Evolutionary conservation across 2,888 invertebrate genomes (phyloP).

Genomic region (Synanthedon myopaeformis): DNA sequence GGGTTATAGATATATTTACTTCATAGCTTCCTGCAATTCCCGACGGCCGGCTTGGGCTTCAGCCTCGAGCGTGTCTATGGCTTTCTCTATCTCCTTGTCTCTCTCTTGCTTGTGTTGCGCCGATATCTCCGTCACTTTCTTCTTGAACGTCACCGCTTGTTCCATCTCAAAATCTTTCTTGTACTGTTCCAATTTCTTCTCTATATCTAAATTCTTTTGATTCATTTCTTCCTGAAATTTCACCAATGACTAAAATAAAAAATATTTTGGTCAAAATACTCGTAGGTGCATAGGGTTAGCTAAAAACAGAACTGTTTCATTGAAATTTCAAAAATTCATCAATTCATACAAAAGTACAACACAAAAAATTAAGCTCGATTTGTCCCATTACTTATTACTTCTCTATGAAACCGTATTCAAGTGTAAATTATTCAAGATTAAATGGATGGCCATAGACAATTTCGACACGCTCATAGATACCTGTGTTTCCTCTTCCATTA

Average conservation of each 20-base stretch:
- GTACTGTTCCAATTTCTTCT: conserved; percentile 74
- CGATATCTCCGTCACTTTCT: conserved; percentile 76
- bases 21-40: conserved; percentile 73
- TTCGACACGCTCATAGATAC: too few relatives aligned
- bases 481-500: too few relatives aligned
- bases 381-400: too few relatives aligned
- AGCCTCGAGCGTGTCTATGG: conserved; percentile 76
- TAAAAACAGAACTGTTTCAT: too few relatives aligned
- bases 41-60: conserved; percentile 72
- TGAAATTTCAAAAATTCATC: too few relatives aligned
- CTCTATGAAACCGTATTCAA: too few relatives aligned
- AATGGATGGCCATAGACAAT: too few relatives aligned
- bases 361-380: too few relatives aligned
- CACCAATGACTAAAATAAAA: not conserved
- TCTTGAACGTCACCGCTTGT: conserved; percentile 70
- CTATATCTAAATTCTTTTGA: conserved; percentile 70
- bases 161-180: conserved; percentile 73
- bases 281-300: too few relatives aligned
- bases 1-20: conserved; percentile 19
- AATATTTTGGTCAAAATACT: too few relatives aligned
- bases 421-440: too few relatives aligned
- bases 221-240: conserved; percentile 51
- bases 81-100: conserved; percentile 82
- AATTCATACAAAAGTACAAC: too few relatives aligned
- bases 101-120: conserved; percentile 79